A percentile compares a stretch with the other conserved stretches of the same genome.
Evolutionary conservation across 1,140 invertebrate genomes (phyloP).

Genomic region (Glossosoma conforme): DNA sequence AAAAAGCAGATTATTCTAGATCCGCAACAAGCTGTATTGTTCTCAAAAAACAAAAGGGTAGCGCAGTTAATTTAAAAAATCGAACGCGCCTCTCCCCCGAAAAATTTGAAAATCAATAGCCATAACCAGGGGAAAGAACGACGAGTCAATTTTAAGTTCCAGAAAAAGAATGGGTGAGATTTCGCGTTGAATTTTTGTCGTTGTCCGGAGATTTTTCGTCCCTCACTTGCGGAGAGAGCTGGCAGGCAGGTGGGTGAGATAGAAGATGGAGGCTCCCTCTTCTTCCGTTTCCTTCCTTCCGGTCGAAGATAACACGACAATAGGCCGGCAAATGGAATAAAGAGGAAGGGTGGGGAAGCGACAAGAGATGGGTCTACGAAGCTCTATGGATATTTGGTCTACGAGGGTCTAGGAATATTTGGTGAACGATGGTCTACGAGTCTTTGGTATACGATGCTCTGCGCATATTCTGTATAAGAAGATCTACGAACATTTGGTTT

Average conservation of each 20-base stretch:
- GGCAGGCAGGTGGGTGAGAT: not conserved
- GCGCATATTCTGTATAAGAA: too few species aligned
- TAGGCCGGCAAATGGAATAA: slow-evolving; percentile 30
- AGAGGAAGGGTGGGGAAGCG: slow-evolving; percentile 18
- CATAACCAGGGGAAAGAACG: slow-evolving; percentile 13
- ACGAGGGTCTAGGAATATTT: too few species aligned
- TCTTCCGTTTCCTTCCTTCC: slow-evolving; percentile 25
- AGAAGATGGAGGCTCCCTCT: slow-evolving; percentile 2
- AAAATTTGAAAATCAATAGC: slow-evolving; percentile 31
- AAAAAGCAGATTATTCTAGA: too few species aligned
- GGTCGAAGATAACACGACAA: slow-evolving; percentile 31
- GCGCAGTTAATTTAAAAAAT: too few species aligned
- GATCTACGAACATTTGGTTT: too few species aligned
- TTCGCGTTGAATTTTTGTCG: slow-evolving; percentile 28
- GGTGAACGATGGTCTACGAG: too few species aligned
- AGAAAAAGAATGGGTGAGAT: slow-evolving; percentile 26
- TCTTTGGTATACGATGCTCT: too few species aligned
- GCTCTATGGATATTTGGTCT: too few species aligned
- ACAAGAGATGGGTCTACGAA: too few species aligned
- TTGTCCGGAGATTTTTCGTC: slow-evolving; percentile 5
- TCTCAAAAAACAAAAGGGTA: too few species aligned
- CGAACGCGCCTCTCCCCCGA: slow-evolving; percentile 9
- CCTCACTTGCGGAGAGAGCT: slow-evolving; percentile 2
- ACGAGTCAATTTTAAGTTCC: slow-evolving; percentile 27
- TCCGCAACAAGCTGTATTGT: too few species aligned